Conservation (phyloP, 2,797 vertebrate genomes). For the Sebastolobus altivelis region DNA sequence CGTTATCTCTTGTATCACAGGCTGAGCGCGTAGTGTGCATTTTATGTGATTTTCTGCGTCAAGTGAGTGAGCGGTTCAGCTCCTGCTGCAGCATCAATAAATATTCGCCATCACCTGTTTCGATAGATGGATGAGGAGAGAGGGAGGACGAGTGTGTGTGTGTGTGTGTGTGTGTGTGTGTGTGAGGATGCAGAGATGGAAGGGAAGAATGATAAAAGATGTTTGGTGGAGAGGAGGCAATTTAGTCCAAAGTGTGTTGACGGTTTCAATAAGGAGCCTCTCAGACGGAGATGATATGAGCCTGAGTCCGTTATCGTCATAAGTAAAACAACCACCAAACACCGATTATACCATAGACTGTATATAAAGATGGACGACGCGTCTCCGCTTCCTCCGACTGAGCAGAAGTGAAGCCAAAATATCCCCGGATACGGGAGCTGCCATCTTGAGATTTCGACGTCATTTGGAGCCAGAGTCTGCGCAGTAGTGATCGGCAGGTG, state of each 20-base stretch:
- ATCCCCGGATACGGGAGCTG: too few relatives aligned
- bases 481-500: too few relatives aligned
- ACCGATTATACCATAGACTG: neutral
- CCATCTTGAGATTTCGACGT: accelerated
- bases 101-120: constrained; percentile 22
- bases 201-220: constrained; percentile 31
- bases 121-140: constrained; percentile 30
- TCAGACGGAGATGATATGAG: constrained; percentile 23
- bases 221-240: constrained; percentile 20
- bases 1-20: neutral
- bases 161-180: neutral
- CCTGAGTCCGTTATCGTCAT: constrained; percentile 7
- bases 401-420: too few relatives aligned
- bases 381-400: too few relatives aligned
- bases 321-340: constrained; percentile 4
- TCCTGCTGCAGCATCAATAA: constrained; percentile 43
- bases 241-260: constrained; percentile 31
- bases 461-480: too few relatives aligned
- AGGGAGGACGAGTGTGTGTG: neutral
- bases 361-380: too few relatives aligned
- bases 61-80: constrained; percentile 13
- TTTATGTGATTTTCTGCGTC: constrained; percentile 21
- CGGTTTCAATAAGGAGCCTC: constrained; percentile 37
- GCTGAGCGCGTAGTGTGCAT: neutral
- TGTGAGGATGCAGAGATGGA: constrained; percentile 7